Evolutionary conservation across 1,140 invertebrate species (phyloP), one percentile per base, ranked within the genome.

Genomic region (Stenopsyche tienmushanensis): DNA sequence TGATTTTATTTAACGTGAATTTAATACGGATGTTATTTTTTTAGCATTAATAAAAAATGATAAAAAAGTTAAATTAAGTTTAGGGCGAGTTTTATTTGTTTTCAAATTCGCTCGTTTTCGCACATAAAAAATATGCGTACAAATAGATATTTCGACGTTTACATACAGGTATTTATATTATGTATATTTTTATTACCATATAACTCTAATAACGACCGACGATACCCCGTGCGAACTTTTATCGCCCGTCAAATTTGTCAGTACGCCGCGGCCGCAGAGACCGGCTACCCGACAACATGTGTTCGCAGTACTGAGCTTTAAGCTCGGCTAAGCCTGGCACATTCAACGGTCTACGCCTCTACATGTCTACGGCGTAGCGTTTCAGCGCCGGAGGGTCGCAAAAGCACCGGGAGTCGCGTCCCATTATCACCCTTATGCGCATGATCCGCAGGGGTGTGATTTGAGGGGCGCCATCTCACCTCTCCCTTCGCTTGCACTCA

Each of bases 301-400:
- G 69, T 68, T 70, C 65, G 62, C 62, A 58, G 23, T 64, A 71
- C 69, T 71, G 66, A 71, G 59, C 66, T 45, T 62, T 49, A 68
- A 71, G 69, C 66, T 50, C 41, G 63, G 66, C 69, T 65, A 62
- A 68, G 60, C 52, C 62, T 57, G 18, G 55, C 59, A 59, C 64
- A 45, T 64, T 47, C 54, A 65, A 65, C 66, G 57, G 29, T 66
- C 65, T 65, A 65, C 64, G 54, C 64, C 64, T 50, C 26, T 47
- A 47, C 45, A 49, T 39, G n/a, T 41, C 50, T 21, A 29, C 65
- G 41, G 50, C 39, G 41, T 29, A 5, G 50, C 26, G 13, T 2
- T n/a, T n/a, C 66, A 39, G 53, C 62, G 50, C 26, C 64, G 29
- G 21, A 47, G 26, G 23, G 8, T 29, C 44, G 39, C n/a, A 26